Conservation (phyloP, 1,140 invertebrate species). For the Zaprionus taronus region DNA sequence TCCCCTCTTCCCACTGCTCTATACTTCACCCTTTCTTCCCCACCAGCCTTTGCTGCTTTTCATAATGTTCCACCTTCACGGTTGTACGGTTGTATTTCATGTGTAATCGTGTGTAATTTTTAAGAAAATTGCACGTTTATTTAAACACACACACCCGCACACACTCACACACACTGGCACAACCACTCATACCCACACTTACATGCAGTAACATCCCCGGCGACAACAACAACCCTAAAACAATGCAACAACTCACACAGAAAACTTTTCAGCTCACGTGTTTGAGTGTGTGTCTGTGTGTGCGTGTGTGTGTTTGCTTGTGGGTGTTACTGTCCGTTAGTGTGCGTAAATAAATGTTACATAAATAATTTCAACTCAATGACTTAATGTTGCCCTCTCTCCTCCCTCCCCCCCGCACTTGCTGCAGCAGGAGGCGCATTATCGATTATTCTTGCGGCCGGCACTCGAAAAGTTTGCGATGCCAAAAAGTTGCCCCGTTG, state of each 20-base stretch:
- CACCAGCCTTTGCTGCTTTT: constrained; percentile 2
- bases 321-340: constrained; percentile 29
- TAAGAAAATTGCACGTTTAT: constrained; percentile 79
- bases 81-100: constrained; percentile 67
- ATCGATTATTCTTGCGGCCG: constrained; percentile 65
- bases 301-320: constrained; percentile 14
- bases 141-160: constrained; percentile 13
- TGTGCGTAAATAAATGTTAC: constrained; percentile 81
- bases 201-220: constrained; percentile 33
- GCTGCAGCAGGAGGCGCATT: constrained; percentile 52
- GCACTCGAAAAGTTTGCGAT: constrained; percentile 52
- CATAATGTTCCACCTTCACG: constrained; percentile 57
- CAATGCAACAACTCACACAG: constrained; percentile 59
- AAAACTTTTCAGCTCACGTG: constrained; percentile 61
- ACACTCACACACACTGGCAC: not conserved
- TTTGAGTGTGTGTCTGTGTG: constrained; percentile 15
- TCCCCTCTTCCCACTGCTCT: not conserved
- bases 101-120: constrained; percentile 83
- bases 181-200: not conserved
- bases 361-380: constrained; percentile 80
- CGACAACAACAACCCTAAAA: constrained; percentile 70
- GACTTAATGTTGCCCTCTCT: constrained; percentile 66
- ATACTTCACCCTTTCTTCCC: too few species aligned
- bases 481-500: constrained; percentile 50
- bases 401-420: constrained; percentile 19